A percentile compares a stretch with the other conserved stretches of the same genome.
Evolutionary conservation across 2,113 vertebrate genomes (phyloP).

Genomic region (Tragelaphus strepsiceros): DNA sequence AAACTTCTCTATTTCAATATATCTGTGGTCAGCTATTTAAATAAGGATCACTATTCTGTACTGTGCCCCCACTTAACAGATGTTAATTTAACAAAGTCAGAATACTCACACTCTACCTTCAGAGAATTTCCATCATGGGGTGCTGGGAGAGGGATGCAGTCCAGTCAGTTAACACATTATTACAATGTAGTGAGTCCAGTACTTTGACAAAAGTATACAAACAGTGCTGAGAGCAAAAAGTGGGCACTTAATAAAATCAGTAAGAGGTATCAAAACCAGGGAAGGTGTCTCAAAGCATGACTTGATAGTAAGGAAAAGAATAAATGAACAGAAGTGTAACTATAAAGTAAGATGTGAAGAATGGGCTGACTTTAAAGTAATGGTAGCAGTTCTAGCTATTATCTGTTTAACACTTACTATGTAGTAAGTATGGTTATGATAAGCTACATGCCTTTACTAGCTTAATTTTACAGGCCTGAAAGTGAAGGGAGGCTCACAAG

Average conservation of each 20-base stretch:
- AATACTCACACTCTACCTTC: neutral
- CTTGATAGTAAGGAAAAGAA: neutral
- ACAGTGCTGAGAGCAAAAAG: neutral
- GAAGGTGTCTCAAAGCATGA: neutral
- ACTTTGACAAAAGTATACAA: neutral
- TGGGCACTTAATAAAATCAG: neutral
- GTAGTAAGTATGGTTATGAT: neutral
- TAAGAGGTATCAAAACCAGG: neutral
- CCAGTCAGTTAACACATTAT: neutral
- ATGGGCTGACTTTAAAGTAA: neutral
- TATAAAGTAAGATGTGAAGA: neutral
- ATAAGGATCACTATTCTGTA: neutral
- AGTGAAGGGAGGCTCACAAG: neutral
- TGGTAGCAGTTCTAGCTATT: neutral
- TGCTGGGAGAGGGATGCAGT: too few species aligned
- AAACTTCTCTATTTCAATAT: neutral
- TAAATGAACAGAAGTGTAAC: neutral
- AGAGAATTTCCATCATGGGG: neutral
- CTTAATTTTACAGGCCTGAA: neutral
- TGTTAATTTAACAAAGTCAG: neutral
- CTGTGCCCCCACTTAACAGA: neutral
- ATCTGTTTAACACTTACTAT: neutral
- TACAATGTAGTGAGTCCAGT: neutral
- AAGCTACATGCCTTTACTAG: neutral
- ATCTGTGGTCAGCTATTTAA: neutral